These are phyloP conservation scores for Melikaiella ostensackeni DNA, from an alignment of 2,888 invertebrate genomes.

Conservation along the genomic window DNA sequence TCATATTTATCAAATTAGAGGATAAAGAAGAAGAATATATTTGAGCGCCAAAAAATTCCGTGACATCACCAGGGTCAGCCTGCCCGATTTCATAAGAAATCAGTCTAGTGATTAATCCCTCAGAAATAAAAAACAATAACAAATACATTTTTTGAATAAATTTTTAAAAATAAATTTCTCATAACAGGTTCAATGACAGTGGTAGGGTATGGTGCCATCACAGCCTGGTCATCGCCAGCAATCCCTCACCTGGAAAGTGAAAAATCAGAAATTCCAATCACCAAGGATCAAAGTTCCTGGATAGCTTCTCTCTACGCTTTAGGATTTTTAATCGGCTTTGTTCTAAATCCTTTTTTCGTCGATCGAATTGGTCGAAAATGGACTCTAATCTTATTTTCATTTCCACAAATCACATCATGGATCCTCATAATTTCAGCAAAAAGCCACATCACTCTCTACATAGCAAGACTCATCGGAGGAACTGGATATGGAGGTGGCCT, in stretches of 20 bases:
- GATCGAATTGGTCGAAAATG: conserved; percentile 68
- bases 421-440: conserved; percentile 64
- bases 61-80: too few relatives aligned
- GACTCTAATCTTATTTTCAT: conserved; percentile 64
- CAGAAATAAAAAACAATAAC: too few relatives aligned
- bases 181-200: conserved; percentile 66
- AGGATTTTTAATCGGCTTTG: conserved; percentile 65
- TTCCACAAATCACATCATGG: conserved; percentile 68
- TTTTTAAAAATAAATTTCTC: background rate
- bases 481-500: conserved; percentile 77
- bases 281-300: conserved; percentile 67
- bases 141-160: background rate
- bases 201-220: conserved; percentile 67
- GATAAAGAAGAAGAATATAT: too few relatives aligned
- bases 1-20: too few relatives aligned
- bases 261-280: conserved; percentile 62
- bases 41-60: too few relatives aligned
- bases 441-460: conserved; percentile 66
- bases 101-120: too few relatives aligned
- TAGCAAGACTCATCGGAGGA: conserved; percentile 77
- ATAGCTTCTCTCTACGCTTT: conserved; percentile 69
- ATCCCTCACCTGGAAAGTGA: conserved; percentile 64
- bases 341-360: conserved; percentile 64
- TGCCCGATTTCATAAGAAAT: too few relatives aligned
- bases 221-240: conserved; percentile 70